A percentile compares a stretch with the other conserved stretches of the same genome.
Evolutionary conservation across 2,888 invertebrate species (phyloP).

Genomic region (Adelphocoris suturalis): DNA sequence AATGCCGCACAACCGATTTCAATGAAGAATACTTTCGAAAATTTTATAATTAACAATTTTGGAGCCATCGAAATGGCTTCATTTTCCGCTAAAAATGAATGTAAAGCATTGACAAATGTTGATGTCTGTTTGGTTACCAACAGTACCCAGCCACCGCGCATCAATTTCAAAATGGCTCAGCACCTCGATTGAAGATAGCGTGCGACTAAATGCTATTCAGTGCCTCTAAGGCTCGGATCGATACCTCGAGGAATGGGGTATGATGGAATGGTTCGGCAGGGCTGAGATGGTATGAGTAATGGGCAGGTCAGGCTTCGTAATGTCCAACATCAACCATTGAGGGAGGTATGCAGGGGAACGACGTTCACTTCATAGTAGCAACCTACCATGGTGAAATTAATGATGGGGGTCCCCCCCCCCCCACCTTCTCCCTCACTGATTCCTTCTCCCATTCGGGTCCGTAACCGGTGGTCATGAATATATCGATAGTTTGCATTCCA

Average conservation of each 20-base stretch:
- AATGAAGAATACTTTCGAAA: too few relatives aligned
- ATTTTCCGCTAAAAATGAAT: too few relatives aligned
- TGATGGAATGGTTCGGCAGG: constrained; percentile 13
- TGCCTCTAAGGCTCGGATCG: not conserved
- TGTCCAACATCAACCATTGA: constrained; percentile 22
- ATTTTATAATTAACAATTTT: too few relatives aligned
- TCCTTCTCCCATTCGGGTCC: not conserved
- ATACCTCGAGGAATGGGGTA: not conserved
- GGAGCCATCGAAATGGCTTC: too few relatives aligned
- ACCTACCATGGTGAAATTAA: constrained; percentile 15
- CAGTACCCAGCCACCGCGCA: not conserved
- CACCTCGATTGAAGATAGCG: constrained; percentile 27
- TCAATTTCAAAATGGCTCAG: constrained; percentile 4
- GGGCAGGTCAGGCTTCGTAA: constrained; percentile 19
- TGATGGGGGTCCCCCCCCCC: not conserved
- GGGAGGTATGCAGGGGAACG: constrained; percentile 1
- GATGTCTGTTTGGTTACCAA: not conserved
- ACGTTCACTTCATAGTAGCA: not conserved
- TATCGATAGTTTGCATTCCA: too few relatives aligned
- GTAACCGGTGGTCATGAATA: not conserved
- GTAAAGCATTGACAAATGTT: too few relatives aligned
- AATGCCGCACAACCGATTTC: too few relatives aligned
- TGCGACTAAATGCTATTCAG: not conserved
- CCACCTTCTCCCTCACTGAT: not conserved
- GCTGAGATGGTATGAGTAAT: constrained; percentile 27